Evolutionary conservation across 2,797 vertebrate genomes (phyloP).

Genomic region (Enteromius mattozi): DNA sequence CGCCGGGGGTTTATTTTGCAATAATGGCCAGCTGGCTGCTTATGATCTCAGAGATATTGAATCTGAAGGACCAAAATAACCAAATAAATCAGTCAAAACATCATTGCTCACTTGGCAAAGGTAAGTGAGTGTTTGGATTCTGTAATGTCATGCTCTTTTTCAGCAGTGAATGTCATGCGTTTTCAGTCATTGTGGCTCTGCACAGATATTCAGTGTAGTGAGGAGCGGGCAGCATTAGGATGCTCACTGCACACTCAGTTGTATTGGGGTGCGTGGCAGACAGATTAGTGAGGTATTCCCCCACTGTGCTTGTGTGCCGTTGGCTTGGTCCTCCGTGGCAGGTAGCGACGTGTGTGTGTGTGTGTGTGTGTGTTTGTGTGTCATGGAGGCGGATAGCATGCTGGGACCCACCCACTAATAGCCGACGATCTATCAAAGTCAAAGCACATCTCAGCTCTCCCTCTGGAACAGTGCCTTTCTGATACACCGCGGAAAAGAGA

Average conservation of each 20-base stretch:
- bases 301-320: conserved; percentile 26
- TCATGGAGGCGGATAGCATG: conserved; percentile 18
- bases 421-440: conserved; percentile 56
- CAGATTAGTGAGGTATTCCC: conserved; percentile 47
- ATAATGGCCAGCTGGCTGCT: neutral
- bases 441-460: conserved; percentile 41
- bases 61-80: neutral
- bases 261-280: conserved; percentile 12
- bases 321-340: conserved; percentile 16
- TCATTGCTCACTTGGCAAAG: conserved; percentile 7
- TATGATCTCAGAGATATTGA: neutral
- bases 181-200: conserved; percentile 11
- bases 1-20: neutral
- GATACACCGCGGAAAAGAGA: conserved; percentile 42
- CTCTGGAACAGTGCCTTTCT: conserved; percentile 49
- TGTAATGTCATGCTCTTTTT: neutral
- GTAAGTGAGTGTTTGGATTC: neutral
- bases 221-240: neutral
- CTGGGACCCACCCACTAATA: conserved; percentile 55
- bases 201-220: neutral
- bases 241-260: conserved; percentile 10
- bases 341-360: conserved; percentile 14
- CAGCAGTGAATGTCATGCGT: conserved; percentile 11
- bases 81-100: conserved; percentile 10
- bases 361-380: conserved; percentile 9